Evolutionary conservation across 30 jellyfish, hydroid and myxozoan species (phyloP), one percentile per base, ranked within the genome.

Genomic region (Pseudorhiza aurosa): DNA sequence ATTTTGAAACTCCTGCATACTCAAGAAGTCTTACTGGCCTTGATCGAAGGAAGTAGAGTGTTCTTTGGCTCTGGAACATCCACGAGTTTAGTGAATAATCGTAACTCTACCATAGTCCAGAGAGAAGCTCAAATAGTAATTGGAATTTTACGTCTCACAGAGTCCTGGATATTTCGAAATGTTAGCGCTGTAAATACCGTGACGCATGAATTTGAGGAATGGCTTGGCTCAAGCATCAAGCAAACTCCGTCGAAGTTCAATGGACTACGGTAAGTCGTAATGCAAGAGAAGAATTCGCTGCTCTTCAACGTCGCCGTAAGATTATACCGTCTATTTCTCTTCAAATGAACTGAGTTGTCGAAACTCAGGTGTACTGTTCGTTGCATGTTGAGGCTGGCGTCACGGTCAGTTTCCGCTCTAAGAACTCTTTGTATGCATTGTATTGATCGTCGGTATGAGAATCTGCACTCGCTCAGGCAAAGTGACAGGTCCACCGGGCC

Each of bases 161-260:
- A 73, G 40, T 51, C 49, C 3, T 31, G 67, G 17, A 80, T 70
- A 42, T 36, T 80, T 37, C 84, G 36, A 56, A 80, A 80, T n/a
- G 77, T 80, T 36, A 80, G 30, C 11, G 91, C 91, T 14, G 91
- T 80, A 28, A 80, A 80, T 8, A 65, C 65, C 10, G 91, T 77
- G 11, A 25, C 75, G 28, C 42, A 2, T 9, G 21, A 1, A 40
- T 76, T 21, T 17, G 19, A 32, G 0, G 83, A 67, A 21, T 31
- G 42, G n/a, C 51, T 18, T 44, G 42, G 47, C 12, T 58, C 49
- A 26, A 71, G 22, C 53, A 67, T 37, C 75, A 80, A 37, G 51
- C 91, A 80, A 49, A 63, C 84, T 15, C 82, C 82, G 50, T 80
- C 82, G 32, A 80, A 80, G 36, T 31, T 80, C 57, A 80, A 33